phyloP scores from a whole-genome alignment of 2,888 invertebrate species.

The Trachelus troglodyta region DNA sequence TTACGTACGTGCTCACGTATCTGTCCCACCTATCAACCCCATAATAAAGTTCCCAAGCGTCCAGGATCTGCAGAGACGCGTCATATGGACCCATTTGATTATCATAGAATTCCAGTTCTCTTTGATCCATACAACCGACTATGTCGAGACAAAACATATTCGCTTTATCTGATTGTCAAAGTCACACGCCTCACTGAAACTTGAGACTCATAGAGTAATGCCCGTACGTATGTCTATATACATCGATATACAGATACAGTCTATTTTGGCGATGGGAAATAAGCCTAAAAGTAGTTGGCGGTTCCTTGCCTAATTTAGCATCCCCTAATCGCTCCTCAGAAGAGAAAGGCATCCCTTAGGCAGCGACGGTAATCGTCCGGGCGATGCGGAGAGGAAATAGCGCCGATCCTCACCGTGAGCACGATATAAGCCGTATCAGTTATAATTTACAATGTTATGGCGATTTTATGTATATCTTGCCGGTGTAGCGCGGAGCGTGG shows the following conservation, averaged over 20 bases:
- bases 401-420: conserved; percentile 19
- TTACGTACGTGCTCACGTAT: conserved; percentile 24
- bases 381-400: conserved; percentile 19
- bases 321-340: conserved; percentile 25
- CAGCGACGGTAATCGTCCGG: conserved; percentile 39
- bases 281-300: background rate
- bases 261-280: background rate
- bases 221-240: background rate
- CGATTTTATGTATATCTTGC: conserved; percentile 67
- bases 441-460: conserved; percentile 67
- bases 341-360: background rate
- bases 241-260: background rate
- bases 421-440: conserved; percentile 66
- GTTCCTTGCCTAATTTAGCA: conserved; percentile 25
- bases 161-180: background rate
- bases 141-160: background rate
- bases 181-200: background rate
- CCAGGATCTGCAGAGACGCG: conserved; percentile 21
- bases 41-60: conserved; percentile 13
- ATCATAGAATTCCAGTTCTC: conserved; percentile 61
- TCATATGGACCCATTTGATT: conserved; percentile 52
- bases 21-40: conserved; percentile 1
- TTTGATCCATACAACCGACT: conserved; percentile 36
- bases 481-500: conserved; percentile 46
- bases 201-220: background rate